Percentiles rank a stretch among this genome's conserved stretches.
These are phyloP conservation scores for Spinibarbus caldwelli DNA, from an alignment of 2,797 vertebrate species.

Conservation along the genomic window DNA sequence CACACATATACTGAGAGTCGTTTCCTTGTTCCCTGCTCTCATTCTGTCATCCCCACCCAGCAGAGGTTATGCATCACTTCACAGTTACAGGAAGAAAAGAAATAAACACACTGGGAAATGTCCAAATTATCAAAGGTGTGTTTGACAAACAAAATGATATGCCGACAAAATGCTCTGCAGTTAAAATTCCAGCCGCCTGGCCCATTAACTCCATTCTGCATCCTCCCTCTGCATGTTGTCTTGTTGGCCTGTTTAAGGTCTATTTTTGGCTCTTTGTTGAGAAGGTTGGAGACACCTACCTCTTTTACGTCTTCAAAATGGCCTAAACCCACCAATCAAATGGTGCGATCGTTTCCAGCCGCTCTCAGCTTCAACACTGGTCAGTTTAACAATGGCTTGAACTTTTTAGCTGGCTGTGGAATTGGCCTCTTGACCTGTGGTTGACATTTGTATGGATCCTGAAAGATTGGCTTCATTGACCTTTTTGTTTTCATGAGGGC, in stretches of 20 bases:
- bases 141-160: constrained; percentile 14
- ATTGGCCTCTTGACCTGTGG: constrained; percentile 43
- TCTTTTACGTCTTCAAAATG: background rate
- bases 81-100: background rate
- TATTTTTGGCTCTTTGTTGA: constrained; percentile 22
- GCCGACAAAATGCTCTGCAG: background rate
- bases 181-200: background rate
- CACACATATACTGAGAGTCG: background rate
- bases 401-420: constrained; percentile 30
- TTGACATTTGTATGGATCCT: constrained; percentile 26
- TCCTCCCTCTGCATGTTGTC: background rate
- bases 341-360: constrained; percentile 23
- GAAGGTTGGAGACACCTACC: background rate
- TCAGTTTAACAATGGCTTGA: constrained; percentile 3
- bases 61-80: constrained; percentile 42
- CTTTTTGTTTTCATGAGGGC: constrained; percentile 9
- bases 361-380: constrained; percentile 15
- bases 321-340: constrained; percentile 39
- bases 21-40: constrained; percentile 39
- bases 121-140: constrained; percentile 17
- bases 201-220: constrained; percentile 24
- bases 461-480: constrained; percentile 34
- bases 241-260: background rate
- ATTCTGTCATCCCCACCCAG: constrained; percentile 45
- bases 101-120: constrained; percentile 31